Conservation (phyloP, 1,140 invertebrate genomes). For the Scylla paramamosain region DNA sequence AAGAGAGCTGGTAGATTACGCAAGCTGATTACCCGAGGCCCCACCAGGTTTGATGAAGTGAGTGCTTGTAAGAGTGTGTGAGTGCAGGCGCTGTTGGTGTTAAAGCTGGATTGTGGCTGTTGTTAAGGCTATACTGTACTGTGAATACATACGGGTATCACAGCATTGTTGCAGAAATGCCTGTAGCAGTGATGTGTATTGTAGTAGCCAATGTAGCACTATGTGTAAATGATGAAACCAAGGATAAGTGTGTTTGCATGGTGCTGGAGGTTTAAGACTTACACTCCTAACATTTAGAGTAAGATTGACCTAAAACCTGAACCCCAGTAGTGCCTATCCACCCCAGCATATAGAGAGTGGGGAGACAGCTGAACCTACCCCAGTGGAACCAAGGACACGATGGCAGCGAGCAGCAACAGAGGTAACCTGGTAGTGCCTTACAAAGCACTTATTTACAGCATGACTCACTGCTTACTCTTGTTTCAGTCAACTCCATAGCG, state of each 20-base stretch:
- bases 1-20: constrained; percentile 38
- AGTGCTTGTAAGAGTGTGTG: background rate
- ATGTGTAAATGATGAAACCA: too few species aligned
- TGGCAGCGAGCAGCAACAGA: constrained; percentile 4
- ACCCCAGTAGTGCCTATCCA: background rate
- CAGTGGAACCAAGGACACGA: background rate
- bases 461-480: too few species aligned
- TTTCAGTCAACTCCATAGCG: too few species aligned
- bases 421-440: background rate
- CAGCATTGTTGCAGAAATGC: background rate
- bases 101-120: background rate
- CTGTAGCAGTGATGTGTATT: background rate
- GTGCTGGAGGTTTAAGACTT: too few species aligned
- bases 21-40: constrained; percentile 36
- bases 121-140: background rate
- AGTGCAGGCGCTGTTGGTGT: background rate
- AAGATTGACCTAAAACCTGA: background rate
- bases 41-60: constrained; percentile 65
- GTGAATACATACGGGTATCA: background rate
- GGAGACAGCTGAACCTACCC: background rate
- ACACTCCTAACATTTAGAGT: background rate
- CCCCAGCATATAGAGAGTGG: constrained; percentile 1
- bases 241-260: too few species aligned
- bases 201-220: background rate
- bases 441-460: too few species aligned